These are phyloP conservation scores for Cololabis saira DNA, from an alignment of 2,113 vertebrate species.

Conservation along the genomic window DNA sequence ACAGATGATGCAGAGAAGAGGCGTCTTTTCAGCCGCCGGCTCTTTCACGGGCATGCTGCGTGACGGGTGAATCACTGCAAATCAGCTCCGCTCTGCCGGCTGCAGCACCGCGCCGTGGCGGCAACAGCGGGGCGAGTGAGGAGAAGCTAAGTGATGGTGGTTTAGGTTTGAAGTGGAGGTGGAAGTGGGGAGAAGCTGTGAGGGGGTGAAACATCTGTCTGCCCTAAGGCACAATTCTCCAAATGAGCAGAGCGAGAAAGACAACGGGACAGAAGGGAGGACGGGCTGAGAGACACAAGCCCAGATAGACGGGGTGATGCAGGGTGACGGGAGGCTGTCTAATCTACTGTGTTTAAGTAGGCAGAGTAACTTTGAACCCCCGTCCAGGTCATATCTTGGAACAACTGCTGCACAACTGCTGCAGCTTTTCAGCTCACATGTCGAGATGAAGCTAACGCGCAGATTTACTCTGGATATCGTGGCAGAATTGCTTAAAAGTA, in stretches of 20 bases:
- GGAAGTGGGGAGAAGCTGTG: neutral
- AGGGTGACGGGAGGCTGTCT: too few relatives aligned
- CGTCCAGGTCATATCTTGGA: too few relatives aligned
- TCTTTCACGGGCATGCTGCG: slow-evolving; percentile 25
- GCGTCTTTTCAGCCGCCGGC: slow-evolving; percentile 16
- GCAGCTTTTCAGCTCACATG: too few relatives aligned
- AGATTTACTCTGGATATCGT: too few relatives aligned
- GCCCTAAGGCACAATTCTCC: slow-evolving; percentile 71
- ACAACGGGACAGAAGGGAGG: slow-evolving; percentile 15
- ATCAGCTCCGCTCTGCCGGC: slow-evolving; percentile 55
- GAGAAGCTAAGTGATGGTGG: slow-evolving; percentile 39
- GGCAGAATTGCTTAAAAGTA: too few relatives aligned
- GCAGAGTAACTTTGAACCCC: too few relatives aligned
- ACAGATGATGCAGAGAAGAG: neutral
- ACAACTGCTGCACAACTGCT: too few relatives aligned
- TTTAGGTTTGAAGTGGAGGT: slow-evolving; percentile 17
- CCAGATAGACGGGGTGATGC: slow-evolving; percentile 7
- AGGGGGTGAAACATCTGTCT: slow-evolving; percentile 75
- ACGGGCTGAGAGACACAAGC: slow-evolving; percentile 26
- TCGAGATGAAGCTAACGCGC: too few relatives aligned
- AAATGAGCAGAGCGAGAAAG: slow-evolving; percentile 51
- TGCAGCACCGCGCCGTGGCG: neutral
- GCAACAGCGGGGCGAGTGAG: slow-evolving; percentile 27
- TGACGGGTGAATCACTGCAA: slow-evolving; percentile 34
- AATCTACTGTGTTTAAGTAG: too few relatives aligned